Evolutionary conservation across 2,888 invertebrate genomes (phyloP).

Genomic region (Eristalinus aeneus): DNA sequence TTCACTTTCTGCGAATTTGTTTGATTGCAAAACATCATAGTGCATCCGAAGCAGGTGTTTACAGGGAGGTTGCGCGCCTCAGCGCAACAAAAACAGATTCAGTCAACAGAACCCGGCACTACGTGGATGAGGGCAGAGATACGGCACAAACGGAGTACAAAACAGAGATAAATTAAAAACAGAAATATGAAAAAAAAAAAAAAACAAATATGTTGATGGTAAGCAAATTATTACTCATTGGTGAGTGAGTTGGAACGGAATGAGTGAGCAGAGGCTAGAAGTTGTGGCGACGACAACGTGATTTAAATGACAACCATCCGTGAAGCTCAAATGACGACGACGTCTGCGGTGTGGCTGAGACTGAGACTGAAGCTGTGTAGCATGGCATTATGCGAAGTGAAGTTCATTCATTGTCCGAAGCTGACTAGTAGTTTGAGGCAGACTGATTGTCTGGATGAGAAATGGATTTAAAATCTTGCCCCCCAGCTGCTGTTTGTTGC

Average conservation of each 20-base stretch:
- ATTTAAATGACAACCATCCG: conserved; percentile 30
- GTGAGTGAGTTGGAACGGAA: conserved; percentile 16
- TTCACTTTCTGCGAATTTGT: conserved; percentile 43
- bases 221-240: conserved; percentile 26
- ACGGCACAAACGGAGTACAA: neutral
- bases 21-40: conserved; percentile 63
- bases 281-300: conserved; percentile 21
- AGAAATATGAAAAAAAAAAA: neutral
- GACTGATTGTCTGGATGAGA: conserved; percentile 19
- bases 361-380: neutral
- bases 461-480: conserved; percentile 9
- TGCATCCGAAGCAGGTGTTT: conserved; percentile 70
- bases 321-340: neutral
- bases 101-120: conserved; percentile 6
- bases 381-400: neutral
- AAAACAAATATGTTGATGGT: neutral
- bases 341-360: neutral
- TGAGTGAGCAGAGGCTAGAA: conserved; percentile 4
- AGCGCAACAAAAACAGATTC: neutral
- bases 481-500: neutral
- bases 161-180: neutral
- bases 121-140: conserved; percentile 1
- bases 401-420: neutral
- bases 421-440: neutral
- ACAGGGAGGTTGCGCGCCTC: conserved; percentile 52